Evolutionary conservation across 2,113 vertebrate genomes (phyloP), one percentile per base, ranked within the genome.

Genomic region (Callipepla californica): DNA sequence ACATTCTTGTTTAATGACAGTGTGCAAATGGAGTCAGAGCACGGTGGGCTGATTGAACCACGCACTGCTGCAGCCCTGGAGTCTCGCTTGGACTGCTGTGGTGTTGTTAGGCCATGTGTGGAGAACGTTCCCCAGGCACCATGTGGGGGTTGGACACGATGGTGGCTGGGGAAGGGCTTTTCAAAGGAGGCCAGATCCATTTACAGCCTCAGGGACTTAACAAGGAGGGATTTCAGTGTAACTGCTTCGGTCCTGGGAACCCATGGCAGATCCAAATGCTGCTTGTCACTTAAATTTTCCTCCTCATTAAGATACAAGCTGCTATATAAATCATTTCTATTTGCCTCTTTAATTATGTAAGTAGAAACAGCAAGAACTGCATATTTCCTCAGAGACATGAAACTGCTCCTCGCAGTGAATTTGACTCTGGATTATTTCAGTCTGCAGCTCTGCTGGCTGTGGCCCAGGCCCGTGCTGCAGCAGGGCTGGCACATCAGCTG

Each of bases 41-140:
- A 32, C 9, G 23, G n/a, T 48, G 45, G 67, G 23, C 15, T 36
- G 42, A 28, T 18, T 48, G 69, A 26, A 65, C 38, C 48, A 20
- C 0, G 4, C 4, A 3, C n/a, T 42, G 13, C 36, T 45, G 14
- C 0, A 1, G 4, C 65, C 55, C 21, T 28, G 68, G 7, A 47
- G 51, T 19, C 6, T 9, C 55, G 20, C n/a, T 58, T 45, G 17
- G 28, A 40, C 70, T 72, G 62, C 1, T 8, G 51, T 32, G 0
- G 0, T 1, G 1, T 59, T 38, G 42, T 61, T 59, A 13, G 2
- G 1, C 36, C 4, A 7, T 0, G 0, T 9, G 25, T 14, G 11
- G n/a, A 11, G 14, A 44, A 21, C 13, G 25, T 16, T 40, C 15
- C 26, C 38, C 1, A 2, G 26, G 6, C 23, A 3, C 26, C 0